Evolutionary conservation across 2,113 vertebrate genomes (phyloP), one percentile per base, ranked within the genome.

Genomic region (Labeo rohita): DNA sequence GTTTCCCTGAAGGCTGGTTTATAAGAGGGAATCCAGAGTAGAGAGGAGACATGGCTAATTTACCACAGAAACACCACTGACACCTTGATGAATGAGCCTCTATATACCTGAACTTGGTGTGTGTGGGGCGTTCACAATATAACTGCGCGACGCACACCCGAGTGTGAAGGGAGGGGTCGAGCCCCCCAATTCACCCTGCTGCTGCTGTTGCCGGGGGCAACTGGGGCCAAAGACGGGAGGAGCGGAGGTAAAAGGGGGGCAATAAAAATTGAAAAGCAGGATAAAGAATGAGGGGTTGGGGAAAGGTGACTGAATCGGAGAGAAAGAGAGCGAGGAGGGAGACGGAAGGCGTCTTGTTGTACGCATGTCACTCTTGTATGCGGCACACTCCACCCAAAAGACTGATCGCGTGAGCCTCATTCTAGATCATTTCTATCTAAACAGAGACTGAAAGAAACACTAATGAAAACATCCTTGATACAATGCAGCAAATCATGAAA

Each of bases 1-100:
- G 82, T 84, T 84, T 84, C 82, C 82, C 68, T 59, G 21, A 73
- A 84, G 82, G 82, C 68, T 84, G 82, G 68, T 84, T 84, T 84
- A 84, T 84, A 84, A 84, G 68, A 84, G 82, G 82, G 82, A 84
- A 84, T 73, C 82, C 82, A 84, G 68, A 84, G 82, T 84, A 56
- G 82, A 84, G 82, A 84, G 82, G 82, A 84, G 82, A 84, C 82
- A 84, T 84, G 82, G 82, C 82, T 84, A 84, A 84, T 84, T 84
- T 84, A 84, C 66, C 82, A 84, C 49, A 72, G 82, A 84, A 73
- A 84, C 82, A 73, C 66, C 82, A 73, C 34, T 84, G 82, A 84
- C 82, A 84, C 82, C 66, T 72, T 84, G 82, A 84, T 84, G 21
- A 84, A 84, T 84, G 82, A 73, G 68, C 82, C 68, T 39, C 68